Percentiles rank a stretch among this genome's conserved stretches.
These are phyloP conservation scores for Cynopterus sphinx DNA, from an alignment of 2,797 vertebrate species.

Conservation along the genomic window DNA sequence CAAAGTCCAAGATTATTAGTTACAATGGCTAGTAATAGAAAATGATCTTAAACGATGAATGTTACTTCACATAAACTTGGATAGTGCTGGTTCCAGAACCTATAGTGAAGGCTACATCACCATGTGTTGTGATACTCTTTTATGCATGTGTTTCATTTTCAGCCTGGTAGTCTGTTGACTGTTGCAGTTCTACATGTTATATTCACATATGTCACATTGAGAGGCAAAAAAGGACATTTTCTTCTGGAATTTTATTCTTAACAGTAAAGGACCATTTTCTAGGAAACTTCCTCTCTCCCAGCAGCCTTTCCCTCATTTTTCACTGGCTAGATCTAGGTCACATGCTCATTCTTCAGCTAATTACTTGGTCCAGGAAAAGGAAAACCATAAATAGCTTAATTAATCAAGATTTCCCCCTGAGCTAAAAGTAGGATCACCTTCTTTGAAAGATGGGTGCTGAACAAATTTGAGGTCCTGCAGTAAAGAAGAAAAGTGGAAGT, in stretches of 20 bases:
- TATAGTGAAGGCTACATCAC: background rate
- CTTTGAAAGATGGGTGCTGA: background rate
- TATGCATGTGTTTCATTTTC: background rate
- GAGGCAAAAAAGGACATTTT: background rate
- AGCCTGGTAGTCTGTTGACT: background rate
- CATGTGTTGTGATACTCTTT: background rate
- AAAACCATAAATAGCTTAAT: background rate
- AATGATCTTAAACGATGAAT: background rate
- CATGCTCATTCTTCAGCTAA: background rate
- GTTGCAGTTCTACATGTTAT: background rate
- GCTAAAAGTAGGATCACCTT: background rate
- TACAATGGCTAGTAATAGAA: background rate
- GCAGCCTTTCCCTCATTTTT: background rate
- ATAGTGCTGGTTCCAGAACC: background rate
- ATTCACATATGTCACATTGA: background rate
- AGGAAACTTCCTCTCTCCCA: background rate
- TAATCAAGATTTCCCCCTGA: background rate
- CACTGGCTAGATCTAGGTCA: background rate
- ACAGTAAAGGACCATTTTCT: background rate
- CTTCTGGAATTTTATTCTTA: background rate
- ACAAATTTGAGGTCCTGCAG: background rate
- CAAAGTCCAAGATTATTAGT: background rate
- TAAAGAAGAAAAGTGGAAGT: background rate
- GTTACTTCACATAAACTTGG: background rate
- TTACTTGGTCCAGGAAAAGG: background rate